Evolutionary conservation across 2,888 invertebrate species (phyloP).

Genomic region (Eulithis prunata): DNA sequence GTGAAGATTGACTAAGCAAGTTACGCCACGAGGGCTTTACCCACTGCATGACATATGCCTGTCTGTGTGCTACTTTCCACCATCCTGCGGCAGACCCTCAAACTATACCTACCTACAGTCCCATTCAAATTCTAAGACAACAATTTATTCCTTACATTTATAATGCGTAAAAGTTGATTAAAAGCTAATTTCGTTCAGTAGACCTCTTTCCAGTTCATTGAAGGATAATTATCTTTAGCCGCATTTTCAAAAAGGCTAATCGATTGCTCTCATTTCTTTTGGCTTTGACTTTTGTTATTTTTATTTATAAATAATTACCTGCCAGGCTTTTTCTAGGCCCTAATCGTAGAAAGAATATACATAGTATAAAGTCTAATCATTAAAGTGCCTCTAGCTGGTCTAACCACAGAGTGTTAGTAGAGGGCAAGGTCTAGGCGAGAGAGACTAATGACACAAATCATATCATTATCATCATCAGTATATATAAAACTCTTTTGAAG

Average conservation of each 20-base stretch:
- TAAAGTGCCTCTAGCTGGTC: not conserved
- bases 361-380: no score
- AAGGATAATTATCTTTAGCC: conserved; percentile 20
- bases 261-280: conserved; percentile 25
- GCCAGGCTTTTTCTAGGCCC: conserved; percentile 5
- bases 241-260: conserved; percentile 22
- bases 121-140: not conserved
- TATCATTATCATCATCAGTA: no score
- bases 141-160: not conserved
- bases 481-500: no score
- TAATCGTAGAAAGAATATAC: conserved; percentile 11
- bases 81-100: no score
- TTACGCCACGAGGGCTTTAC: no score
- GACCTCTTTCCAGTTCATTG: conserved; percentile 19
- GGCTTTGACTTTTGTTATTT: conserved; percentile 15
- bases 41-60: no score
- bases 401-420: no score
- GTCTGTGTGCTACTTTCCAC: no score
- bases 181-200: conserved; percentile 11
- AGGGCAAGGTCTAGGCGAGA: no score
- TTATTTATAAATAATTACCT: conserved; percentile 23
- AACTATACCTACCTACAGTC: no score
- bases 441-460: no score
- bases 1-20: no score
- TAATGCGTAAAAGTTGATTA: not conserved